A percentile compares a stretch with the other conserved stretches of the same genome.
Conservation (phyloP, 2,113 vertebrate genomes). For the Australoheros scitulus region DNA sequence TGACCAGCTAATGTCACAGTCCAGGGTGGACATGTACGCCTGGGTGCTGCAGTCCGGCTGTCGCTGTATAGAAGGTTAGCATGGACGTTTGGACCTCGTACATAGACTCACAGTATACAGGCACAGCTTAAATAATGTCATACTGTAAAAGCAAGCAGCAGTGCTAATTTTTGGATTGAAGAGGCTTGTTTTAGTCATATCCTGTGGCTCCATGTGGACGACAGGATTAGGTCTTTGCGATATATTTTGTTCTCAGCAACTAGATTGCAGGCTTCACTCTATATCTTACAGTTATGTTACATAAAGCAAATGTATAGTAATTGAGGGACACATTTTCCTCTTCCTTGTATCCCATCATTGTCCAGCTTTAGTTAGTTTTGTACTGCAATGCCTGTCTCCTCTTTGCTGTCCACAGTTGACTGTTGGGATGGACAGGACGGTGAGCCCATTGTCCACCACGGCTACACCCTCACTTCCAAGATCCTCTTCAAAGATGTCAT, state of each 20-base stretch:
- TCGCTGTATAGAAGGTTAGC: slow-evolving; percentile 94
- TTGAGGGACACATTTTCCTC: neutral
- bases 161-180: neutral
- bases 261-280: neutral
- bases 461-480: slow-evolving; percentile 98
- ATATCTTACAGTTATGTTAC: neutral
- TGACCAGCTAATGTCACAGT: slow-evolving; percentile 98
- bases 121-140: neutral
- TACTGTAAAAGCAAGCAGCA: neutral
- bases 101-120: neutral
- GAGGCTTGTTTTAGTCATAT: neutral
- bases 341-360: neutral
- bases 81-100: neutral
- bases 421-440: slow-evolving; percentile 97
- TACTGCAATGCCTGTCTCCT: neutral
- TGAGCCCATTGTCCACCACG: slow-evolving; percentile 96
- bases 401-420: slow-evolving; percentile 83
- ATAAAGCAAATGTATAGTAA: neutral
- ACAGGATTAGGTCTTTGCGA: too few relatives aligned
- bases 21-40: slow-evolving; percentile 96
- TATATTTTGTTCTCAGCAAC: too few relatives aligned
- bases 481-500: slow-evolving; percentile 97
- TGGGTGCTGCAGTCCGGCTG: slow-evolving; percentile 97
- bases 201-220: too few relatives aligned
- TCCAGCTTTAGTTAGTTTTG: neutral